Percentiles rank a stretch among this genome's conserved stretches.
These are phyloP conservation scores for Elgaria multicarinata DNA, from an alignment of 2,113 vertebrate species.

Conservation along the genomic window DNA sequence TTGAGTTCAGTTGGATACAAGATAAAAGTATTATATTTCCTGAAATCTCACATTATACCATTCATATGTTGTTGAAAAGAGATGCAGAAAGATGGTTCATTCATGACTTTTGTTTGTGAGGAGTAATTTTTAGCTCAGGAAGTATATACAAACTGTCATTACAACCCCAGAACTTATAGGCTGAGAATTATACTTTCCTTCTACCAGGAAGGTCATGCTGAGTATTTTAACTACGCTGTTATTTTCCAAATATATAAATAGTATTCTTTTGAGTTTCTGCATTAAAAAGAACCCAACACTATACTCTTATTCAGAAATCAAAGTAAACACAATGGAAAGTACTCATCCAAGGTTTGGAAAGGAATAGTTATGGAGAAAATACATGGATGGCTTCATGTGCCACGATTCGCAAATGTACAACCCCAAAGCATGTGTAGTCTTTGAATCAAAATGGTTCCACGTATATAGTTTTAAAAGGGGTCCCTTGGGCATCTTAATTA, in stretches of 20 bases:
- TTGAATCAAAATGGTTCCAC: background rate
- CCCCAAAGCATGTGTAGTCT: background rate
- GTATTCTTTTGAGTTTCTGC: background rate
- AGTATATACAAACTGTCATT: conserved; percentile 4
- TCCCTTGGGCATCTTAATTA: background rate
- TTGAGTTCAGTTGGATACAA: too few species aligned
- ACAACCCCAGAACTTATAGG: background rate
- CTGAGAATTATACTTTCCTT: conserved; percentile 1
- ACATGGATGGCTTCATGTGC: background rate
- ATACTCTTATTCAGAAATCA: background rate
- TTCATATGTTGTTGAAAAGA: background rate
- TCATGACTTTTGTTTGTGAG: background rate
- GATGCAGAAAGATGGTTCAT: background rate
- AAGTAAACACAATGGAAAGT: background rate
- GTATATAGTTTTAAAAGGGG: background rate
- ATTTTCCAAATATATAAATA: background rate
- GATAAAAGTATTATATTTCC: too few species aligned
- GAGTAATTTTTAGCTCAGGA: conserved; percentile 6
- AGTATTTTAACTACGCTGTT: conserved; percentile 8
- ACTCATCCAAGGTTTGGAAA: background rate
- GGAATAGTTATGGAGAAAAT: background rate
- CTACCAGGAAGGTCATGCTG: background rate
- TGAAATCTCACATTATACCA: background rate
- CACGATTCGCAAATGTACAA: background rate
- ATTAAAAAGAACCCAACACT: background rate